These are phyloP conservation scores for Junonia oenone DNA, from an alignment of 2,888 invertebrate species.

Conservation along the genomic window DNA sequence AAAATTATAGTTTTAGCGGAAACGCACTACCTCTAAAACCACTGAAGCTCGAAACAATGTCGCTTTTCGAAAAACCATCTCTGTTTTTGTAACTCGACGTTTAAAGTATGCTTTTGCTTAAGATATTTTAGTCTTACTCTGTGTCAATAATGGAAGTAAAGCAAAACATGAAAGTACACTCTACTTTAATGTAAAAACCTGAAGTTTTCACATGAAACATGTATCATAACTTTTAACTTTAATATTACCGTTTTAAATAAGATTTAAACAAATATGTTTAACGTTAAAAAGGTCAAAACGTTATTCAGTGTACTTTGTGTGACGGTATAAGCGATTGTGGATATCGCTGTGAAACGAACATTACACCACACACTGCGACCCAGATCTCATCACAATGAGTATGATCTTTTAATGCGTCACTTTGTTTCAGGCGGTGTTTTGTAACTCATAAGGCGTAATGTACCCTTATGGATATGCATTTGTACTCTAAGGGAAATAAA, in stretches of 20 bases:
- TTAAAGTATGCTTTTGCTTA: neutral
- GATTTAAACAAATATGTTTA: neutral
- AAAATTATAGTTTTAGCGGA: slow-evolving; percentile 20
- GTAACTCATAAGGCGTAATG: slow-evolving; percentile 44
- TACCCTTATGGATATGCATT: slow-evolving; percentile 32
- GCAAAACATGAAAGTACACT: neutral
- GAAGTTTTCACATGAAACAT: neutral
- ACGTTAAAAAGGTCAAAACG: neutral
- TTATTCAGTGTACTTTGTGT: neutral
- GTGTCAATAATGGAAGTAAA: neutral
- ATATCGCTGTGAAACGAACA: slow-evolving; percentile 40
- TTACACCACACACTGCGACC: slow-evolving; percentile 37
- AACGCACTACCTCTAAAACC: slow-evolving; percentile 8
- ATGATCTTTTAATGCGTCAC: slow-evolving; percentile 58
- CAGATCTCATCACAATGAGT: slow-evolving; percentile 36
- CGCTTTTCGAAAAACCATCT: neutral
- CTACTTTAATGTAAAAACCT: neutral
- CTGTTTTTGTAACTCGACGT: neutral
- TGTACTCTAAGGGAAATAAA: slow-evolving; percentile 18
- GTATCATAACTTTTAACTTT: neutral
- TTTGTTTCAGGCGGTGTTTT: slow-evolving; percentile 47
- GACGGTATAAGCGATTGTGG: neutral
- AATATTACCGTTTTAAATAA: neutral
- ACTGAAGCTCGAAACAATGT: slow-evolving; percentile 2
- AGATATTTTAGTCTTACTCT: neutral